Evolutionary conservation across 2,797 vertebrate species (phyloP), one percentile per base, ranked within the genome.

Genomic region (Galago senegalensis): DNA sequence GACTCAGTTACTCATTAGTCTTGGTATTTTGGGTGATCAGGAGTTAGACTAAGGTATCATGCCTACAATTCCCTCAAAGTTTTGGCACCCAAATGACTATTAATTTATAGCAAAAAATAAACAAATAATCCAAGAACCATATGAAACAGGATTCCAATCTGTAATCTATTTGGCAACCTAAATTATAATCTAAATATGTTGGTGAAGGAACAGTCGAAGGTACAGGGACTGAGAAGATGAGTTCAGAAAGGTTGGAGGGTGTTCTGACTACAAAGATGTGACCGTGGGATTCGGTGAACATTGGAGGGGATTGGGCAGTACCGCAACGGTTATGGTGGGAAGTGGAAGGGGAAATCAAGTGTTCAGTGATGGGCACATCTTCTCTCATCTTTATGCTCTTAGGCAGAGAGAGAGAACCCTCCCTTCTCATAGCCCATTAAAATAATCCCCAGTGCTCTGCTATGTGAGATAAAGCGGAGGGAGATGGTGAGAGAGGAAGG

Each of bases 31-130:
- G 12, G 4, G 6, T 25, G 83, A 72, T 43, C 49, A 72, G 65
- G 9, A 86, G 63, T 67, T 79, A 21, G 61, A 34, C 23, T 43
- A 89, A 77, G 58, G 65, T 53, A 31, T 17, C 10, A 1, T 29
- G 61, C 53, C 27, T 90, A 29, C 81, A 96, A 80, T 49, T 72
- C 13, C 49, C 46, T 82, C 27, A 77, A 2, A 5, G 14, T 60
- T 94, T 61, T 93, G 43, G 40, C 13, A 49, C 58, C 53, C 61
- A 29, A 88, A 89, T 58, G 21, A 61, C 27, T 27, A 60, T 40
- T 93, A 83, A 89, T 87, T 92, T 88, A 73, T 43, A 53, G 23
- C 56, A 23, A 69, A 93, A 75, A 14, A 82, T 5, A 75, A 49
- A 16, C 12, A 53, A 69, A 27, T 25, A 91, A 49, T 12, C 31